phyloP scores from a whole-genome alignment of 1,140 invertebrate genomes.

The Eubasilissa regina region DNA sequence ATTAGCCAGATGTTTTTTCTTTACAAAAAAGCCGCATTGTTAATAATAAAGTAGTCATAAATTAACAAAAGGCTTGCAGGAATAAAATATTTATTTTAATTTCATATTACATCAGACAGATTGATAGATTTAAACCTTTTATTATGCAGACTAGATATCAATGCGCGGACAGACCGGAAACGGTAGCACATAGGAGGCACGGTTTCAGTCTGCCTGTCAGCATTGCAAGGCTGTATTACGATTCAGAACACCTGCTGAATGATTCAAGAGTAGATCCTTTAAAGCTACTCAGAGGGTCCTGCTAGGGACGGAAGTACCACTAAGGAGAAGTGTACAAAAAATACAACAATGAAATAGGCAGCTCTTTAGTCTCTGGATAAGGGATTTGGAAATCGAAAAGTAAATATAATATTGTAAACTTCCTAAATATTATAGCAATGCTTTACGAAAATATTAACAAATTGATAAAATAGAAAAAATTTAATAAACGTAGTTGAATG shows the following conservation, averaged over 20 bases:
- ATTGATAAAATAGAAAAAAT: no score
- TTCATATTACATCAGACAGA: no score
- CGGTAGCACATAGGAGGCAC: slow-evolving; percentile 3
- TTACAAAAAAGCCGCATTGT: not conserved
- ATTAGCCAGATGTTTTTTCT: slow-evolving; percentile 3
- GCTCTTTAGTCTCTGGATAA: not conserved
- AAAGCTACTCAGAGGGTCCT: not conserved
- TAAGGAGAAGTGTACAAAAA: not conserved
- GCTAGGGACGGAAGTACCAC: slow-evolving; percentile 10
- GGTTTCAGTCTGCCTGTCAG: slow-evolving; percentile 22
- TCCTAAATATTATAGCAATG: no score
- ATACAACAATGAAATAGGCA: slow-evolving; percentile 27
- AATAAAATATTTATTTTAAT: no score
- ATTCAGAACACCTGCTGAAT: slow-evolving; percentile 21
- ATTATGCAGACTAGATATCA: slow-evolving; percentile 15
- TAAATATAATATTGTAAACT: no score
- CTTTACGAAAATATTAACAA: no score
- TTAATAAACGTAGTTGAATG: no score
- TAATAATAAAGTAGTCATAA: slow-evolving; percentile 18
- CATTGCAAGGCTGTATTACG: slow-evolving; percentile 23
- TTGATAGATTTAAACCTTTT: no score
- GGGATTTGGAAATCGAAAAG: no score
- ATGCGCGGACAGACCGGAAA: slow-evolving; percentile 46
- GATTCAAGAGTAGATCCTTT: not conserved
- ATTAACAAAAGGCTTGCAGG: not conserved